Conservation (phyloP, 2,113 vertebrate genomes). For the Heloderma charlesbogerti region DNA sequence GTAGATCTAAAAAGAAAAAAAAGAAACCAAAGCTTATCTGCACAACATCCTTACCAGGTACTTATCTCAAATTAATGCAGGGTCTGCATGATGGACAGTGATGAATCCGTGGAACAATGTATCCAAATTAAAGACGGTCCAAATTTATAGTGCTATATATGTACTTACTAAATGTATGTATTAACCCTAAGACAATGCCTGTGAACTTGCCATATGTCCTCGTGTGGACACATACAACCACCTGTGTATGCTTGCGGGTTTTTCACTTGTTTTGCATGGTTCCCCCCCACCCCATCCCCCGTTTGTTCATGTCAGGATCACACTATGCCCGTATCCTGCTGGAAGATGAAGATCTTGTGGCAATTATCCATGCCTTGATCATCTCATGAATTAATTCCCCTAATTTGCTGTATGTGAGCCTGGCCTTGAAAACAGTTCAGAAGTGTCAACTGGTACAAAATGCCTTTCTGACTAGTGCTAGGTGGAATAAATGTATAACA, state of each 20-base stretch:
- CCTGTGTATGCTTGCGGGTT: not conserved
- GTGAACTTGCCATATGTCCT: not conserved
- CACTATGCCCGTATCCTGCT: not conserved
- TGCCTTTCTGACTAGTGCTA: not conserved
- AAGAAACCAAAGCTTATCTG: not conserved
- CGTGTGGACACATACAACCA: not conserved
- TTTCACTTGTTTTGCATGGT: not conserved
- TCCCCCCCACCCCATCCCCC: not conserved
- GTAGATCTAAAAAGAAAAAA: slow-evolving; percentile 87
- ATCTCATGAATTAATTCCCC: not conserved
- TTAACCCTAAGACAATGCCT: not conserved
- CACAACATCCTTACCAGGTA: not conserved
- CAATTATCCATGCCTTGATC: not conserved
- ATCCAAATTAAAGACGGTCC: not conserved
- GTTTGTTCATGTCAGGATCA: not conserved
- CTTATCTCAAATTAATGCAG: not conserved
- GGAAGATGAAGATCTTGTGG: not conserved
- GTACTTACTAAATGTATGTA: not conserved
- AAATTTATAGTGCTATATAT: not conserved
- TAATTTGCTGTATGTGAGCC: not conserved
- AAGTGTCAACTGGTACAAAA: not conserved
- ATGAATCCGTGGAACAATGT: not conserved
- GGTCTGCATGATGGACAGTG: not conserved
- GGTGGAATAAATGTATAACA: not conserved
- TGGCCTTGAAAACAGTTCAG: not conserved